Base-by-base conservation (phyloP, 1,140 invertebrate genomes). In the Lucilia sericata region DNA sequence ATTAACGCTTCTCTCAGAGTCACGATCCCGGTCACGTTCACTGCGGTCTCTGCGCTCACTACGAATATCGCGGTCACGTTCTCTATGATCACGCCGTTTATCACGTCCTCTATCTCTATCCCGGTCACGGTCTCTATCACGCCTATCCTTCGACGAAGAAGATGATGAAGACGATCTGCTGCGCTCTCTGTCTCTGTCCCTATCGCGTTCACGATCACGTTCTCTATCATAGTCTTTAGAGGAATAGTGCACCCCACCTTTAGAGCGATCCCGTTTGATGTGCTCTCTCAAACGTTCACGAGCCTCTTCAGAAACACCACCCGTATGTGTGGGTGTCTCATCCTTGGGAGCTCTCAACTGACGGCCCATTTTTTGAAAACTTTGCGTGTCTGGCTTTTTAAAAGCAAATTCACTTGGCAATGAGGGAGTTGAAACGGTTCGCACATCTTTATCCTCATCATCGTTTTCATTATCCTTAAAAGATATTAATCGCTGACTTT, bases 311-410 rank as follows among this genome's bases (percentile, higher is more conserved):
- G 95, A 96, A 3, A 99, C 95, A 34, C 98, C 97, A 55, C 97
- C 97, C 5, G 97, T 98, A 88, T 99, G 94, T 0, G 97, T 96
- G 0, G 98, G 98, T 9, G 98, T 99, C 92, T 99, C 98, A 87
- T 96, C 94, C 87, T 94, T 93, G 10, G 94, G 92, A 84, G 94
- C 92, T 83, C 98, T 92, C 88, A 98, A 97, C 90, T 96, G 94
- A 86, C 96, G 91, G 82, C 91, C 93, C 30, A 92, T 91, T 78
- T 91, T 93, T 2, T 87, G 92, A 49, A 87, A 88, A 83, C 90
- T 93, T n/a, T 85, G 91, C 17, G 84, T 87, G 74, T 91, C 89
- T 12, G 88, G 89, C 5, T 87, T 89, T 75, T 87, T 90, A 78
- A 88, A 89, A 14, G 88, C 86, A 82, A 91, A 86, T 36, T 92